These are phyloP conservation scores for Prolemur simus DNA, from an alignment of 2,113 vertebrate species.

Conservation along the genomic window DNA sequence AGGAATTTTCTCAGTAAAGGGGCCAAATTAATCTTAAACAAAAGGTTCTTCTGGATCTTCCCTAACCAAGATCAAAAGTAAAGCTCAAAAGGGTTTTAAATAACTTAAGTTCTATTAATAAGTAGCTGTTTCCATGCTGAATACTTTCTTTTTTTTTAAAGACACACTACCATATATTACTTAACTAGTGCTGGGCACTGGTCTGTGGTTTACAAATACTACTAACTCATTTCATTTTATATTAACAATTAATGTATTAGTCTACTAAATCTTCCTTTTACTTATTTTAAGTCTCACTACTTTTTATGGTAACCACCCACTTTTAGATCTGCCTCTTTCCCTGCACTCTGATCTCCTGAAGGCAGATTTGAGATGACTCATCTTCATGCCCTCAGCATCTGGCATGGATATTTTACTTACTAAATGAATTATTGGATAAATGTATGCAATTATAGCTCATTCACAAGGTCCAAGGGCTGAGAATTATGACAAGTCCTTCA, in stretches of 20 bases:
- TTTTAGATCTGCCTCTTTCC: neutral
- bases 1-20: neutral
- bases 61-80: neutral
- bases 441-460: neutral
- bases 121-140: neutral
- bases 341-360: neutral
- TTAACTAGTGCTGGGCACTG: neutral
- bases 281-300: neutral
- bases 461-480: neutral
- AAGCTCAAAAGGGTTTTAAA: neutral
- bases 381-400: neutral
- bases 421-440: neutral
- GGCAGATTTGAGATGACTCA: neutral
- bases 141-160: neutral
- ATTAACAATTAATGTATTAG: neutral
- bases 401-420: neutral
- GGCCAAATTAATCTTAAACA: neutral
- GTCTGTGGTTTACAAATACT: neutral
- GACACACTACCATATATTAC: neutral
- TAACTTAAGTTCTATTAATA: neutral
- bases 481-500: neutral
- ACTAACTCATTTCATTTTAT: neutral
- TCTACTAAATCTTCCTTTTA: neutral
- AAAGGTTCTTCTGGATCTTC: neutral
- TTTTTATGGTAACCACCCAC: neutral